A percentile compares a stretch with the other conserved stretches of the same genome.
These are phyloP conservation scores for Melanostoma scalare DNA, from an alignment of 2,888 invertebrate genomes.

Conservation along the genomic window DNA sequence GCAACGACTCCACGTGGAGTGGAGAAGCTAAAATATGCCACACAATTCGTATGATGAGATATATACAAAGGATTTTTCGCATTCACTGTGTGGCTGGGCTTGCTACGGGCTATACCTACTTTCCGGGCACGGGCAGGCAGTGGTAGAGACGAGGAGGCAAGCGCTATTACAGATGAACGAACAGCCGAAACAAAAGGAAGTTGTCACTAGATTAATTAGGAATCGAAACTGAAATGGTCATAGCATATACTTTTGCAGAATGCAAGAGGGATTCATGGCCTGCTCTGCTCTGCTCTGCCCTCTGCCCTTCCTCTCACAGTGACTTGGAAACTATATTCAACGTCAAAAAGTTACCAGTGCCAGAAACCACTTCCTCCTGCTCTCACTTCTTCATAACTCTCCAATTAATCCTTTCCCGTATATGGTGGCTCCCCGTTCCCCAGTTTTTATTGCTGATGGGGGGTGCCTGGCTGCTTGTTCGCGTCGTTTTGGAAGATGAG, in stretches of 20 bases:
- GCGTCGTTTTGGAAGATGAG: conserved; percentile 13
- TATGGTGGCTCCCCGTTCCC: background rate
- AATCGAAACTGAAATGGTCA: conserved; percentile 69
- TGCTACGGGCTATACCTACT: too few species aligned
- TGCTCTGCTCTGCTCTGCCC: background rate
- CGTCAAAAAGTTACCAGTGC: conserved; percentile 43
- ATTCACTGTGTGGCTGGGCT: conserved; percentile 12
- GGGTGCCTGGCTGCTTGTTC: background rate
- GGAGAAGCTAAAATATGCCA: conserved; percentile 50
- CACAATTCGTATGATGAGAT: conserved; percentile 21
- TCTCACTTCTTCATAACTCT: conserved; percentile 1
- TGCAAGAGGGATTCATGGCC: conserved; percentile 2
- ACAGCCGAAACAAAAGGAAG: conserved; percentile 25
- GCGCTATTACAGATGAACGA: conserved; percentile 10
- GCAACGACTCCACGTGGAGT: conserved; percentile 71
- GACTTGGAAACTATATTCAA: background rate
- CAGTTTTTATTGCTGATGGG: background rate
- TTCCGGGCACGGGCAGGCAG: too few species aligned
- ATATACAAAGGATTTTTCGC: conserved; percentile 53
- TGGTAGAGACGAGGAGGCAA: background rate
- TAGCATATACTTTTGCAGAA: background rate
- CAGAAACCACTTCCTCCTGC: background rate
- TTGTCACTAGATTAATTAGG: conserved; percentile 69
- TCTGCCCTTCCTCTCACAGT: background rate
- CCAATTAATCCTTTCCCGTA: conserved; percentile 46